Conservation (phyloP, 1,140 invertebrate genomes). For the Nasonia vitripennis region DNA sequence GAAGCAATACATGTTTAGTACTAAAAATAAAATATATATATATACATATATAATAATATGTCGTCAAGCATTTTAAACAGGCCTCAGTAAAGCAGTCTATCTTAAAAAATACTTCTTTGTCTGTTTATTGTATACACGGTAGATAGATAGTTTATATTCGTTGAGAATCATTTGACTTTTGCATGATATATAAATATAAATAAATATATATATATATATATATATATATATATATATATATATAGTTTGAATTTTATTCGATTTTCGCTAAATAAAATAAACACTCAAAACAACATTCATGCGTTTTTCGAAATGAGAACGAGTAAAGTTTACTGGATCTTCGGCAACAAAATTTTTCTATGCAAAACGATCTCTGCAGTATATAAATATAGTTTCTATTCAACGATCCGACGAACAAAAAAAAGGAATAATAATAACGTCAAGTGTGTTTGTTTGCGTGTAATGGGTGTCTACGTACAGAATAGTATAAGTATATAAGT, state of each 20-base stretch:
- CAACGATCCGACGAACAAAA: background rate
- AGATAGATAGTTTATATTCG: background rate
- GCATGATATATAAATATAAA: background rate
- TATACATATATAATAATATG: background rate
- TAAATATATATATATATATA: background rate
- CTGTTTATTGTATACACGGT: background rate
- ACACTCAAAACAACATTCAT: conserved; percentile 7
- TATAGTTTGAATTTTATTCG: conserved; percentile 20
- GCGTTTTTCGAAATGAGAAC: background rate
- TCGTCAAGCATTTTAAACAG: background rate
- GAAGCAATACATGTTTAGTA: too few species aligned
- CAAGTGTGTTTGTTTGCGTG: background rate
- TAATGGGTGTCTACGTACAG: background rate
- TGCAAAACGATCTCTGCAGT: background rate
- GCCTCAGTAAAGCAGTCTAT: background rate
- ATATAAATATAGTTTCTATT: background rate
- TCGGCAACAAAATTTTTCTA: background rate
- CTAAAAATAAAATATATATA: too few species aligned
- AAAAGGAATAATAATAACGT: background rate
- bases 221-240: background rate
- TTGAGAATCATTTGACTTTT: background rate
- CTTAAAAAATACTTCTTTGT: conserved; percentile 35
- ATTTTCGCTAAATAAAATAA: conserved; percentile 1
- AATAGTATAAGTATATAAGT: background rate
- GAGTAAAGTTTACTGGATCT: background rate